These are phyloP conservation scores for Cephus pygmeus DNA, from an alignment of 2,888 invertebrate species.

Conservation along the genomic window DNA sequence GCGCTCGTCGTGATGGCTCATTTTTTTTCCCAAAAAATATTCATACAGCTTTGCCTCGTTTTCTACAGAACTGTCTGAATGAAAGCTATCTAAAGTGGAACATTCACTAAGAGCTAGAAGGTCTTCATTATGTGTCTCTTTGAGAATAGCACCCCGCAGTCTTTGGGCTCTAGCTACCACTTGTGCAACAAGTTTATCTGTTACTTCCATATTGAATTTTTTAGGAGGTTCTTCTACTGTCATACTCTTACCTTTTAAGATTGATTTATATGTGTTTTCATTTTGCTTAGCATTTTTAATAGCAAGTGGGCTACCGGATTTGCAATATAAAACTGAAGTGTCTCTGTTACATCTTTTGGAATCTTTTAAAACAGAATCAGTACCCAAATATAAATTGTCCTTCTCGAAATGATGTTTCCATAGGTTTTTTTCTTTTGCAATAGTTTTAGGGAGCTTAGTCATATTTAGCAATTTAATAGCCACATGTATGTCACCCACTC, in stretches of 20 bases:
- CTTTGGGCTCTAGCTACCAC: slow-evolving; percentile 52
- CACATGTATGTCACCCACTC: slow-evolving; percentile 58
- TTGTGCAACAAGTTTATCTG: slow-evolving; percentile 53
- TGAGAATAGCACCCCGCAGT: slow-evolving; percentile 52
- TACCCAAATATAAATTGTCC: background rate
- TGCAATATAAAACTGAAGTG: background rate
- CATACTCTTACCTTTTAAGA: slow-evolving; percentile 41
- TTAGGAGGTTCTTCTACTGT: slow-evolving; percentile 28
- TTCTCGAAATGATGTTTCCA: slow-evolving; percentile 13
- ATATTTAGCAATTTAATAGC: slow-evolving; percentile 43
- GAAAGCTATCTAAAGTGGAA: slow-evolving; percentile 35
- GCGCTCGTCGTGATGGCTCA: slow-evolving; percentile 61
- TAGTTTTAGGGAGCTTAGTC: slow-evolving; percentile 26
- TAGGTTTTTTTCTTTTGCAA: slow-evolving; percentile 22
- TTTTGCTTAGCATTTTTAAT: slow-evolving; percentile 27
- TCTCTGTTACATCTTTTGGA: background rate
- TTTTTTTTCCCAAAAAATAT: slow-evolving; percentile 60
- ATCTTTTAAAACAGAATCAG: background rate
- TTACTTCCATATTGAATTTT: slow-evolving; percentile 40
- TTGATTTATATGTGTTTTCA: slow-evolving; percentile 44
- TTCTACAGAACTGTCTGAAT: slow-evolving; percentile 26
- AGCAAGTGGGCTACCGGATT: slow-evolving; percentile 15
- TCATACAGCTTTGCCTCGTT: slow-evolving; percentile 46
- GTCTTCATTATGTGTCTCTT: slow-evolving; percentile 47
- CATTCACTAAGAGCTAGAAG: slow-evolving; percentile 38